These are phyloP conservation scores for Melanotaenia nigrans DNA, from an alignment of 2,797 vertebrate genomes.

Conservation along the genomic window DNA sequence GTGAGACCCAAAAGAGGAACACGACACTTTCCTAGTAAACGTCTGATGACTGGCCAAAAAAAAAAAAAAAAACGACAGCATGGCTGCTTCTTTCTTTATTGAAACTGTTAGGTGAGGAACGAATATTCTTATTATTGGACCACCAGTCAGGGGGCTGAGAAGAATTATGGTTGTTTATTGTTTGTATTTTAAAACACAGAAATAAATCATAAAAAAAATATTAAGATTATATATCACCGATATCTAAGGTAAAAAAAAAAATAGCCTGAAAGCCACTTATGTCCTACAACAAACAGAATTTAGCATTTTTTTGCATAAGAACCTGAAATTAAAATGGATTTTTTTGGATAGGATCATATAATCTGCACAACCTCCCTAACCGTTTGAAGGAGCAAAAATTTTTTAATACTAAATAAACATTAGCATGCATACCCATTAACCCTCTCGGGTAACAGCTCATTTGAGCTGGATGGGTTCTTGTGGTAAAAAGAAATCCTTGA, in stretches of 20 bases:
- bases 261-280: background rate
- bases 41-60: background rate
- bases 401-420: background rate
- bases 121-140: background rate
- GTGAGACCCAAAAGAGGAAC: constrained; percentile 11
- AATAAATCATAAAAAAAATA: too few relatives aligned
- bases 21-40: constrained; percentile 3
- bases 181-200: background rate
- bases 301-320: background rate
- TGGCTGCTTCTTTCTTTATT: constrained; percentile 3
- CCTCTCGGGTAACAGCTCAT: too few relatives aligned
- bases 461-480: too few relatives aligned
- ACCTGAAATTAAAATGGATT: background rate
- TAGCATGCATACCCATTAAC: too few relatives aligned
- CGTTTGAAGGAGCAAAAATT: background rate
- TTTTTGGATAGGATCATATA: background rate
- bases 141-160: background rate
- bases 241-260: background rate
- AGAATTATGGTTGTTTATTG: background rate
- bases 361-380: background rate
- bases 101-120: background rate
- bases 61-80: background rate
- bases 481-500: background rate
- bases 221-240: background rate
- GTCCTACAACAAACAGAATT: background rate